Percentiles rank a stretch among this genome's conserved stretches.
These are phyloP conservation scores for Pagetopsis macropterus DNA, from an alignment of 2,797 vertebrate genomes.

Conservation along the genomic window DNA sequence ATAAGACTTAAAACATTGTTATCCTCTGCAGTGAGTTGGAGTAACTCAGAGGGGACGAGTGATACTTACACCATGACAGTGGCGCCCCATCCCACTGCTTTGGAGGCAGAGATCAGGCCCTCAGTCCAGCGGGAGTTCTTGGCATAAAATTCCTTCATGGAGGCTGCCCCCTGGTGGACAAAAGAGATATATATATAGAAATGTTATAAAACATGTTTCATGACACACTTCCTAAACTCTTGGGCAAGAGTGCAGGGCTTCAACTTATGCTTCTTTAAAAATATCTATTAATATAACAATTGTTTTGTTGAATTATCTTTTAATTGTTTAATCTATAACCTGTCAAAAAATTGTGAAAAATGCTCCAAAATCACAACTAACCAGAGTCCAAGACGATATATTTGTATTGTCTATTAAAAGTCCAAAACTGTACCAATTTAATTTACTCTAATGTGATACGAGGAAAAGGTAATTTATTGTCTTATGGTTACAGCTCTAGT, in stretches of 20 bases:
- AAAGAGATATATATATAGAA: neutral
- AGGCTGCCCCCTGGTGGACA: conserved; percentile 89
- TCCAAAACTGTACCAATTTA: neutral
- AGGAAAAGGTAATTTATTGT: too few relatives aligned
- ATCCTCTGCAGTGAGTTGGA: neutral
- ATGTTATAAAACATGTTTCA: neutral
- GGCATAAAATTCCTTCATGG: conserved; percentile 96
- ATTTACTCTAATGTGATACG: neutral
- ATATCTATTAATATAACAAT: neutral
- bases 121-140: conserved; percentile 99
- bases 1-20: conserved; percentile 2
- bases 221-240: neutral
- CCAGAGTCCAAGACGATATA: neutral
- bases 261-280: neutral
- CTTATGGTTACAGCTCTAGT: neutral
- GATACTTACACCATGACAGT: conserved; percentile 94
- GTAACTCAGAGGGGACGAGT: neutral
- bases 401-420: neutral
- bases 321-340: accelerated
- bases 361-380: neutral
- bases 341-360: neutral
- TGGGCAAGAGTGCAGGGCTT: neutral
- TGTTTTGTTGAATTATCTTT: neutral
- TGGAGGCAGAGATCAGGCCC: conserved; percentile 97
- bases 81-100: conserved; percentile 97